These are phyloP conservation scores for Aphidius colemani DNA, from an alignment of 2,888 invertebrate species.

Conservation along the genomic window DNA sequence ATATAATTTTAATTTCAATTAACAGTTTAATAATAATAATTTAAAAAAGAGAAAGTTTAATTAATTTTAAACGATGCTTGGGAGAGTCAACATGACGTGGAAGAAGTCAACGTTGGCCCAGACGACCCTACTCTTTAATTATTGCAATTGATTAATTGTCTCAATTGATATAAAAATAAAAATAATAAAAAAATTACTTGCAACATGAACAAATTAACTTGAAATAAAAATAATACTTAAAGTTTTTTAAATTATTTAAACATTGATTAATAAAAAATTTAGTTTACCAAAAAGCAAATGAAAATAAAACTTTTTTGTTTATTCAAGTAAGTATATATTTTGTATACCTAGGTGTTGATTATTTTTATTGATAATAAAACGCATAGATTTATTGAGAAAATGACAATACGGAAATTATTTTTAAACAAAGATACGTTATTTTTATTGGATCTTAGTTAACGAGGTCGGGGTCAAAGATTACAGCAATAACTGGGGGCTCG, in stretches of 20 bases:
- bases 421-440: slow-evolving; percentile 9
- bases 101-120: slow-evolving; percentile 9
- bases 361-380: not conserved
- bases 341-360: not conserved
- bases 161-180: slow-evolving; percentile 48
- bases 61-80: too few species aligned
- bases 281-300: too few species aligned
- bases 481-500: slow-evolving; percentile 16
- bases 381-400: slow-evolving; percentile 4
- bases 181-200: slow-evolving; percentile 16
- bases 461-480: slow-evolving; percentile 14
- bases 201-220: slow-evolving; percentile 17
- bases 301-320: too few species aligned
- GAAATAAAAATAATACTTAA: not conserved
- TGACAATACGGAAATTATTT: slow-evolving; percentile 6
- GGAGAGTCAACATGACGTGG: not conserved
- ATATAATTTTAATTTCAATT: not conserved
- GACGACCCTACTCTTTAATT: slow-evolving; percentile 43
- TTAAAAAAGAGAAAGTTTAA: too few species aligned
- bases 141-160: slow-evolving; percentile 51
- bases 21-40: not conserved
- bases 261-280: too few species aligned
- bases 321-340: too few species aligned
- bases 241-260: too few species aligned
- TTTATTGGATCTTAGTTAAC: slow-evolving; percentile 13